These are phyloP conservation scores for Archips xylosteana DNA, from an alignment of 2,888 invertebrate genomes.

Conservation along the genomic window DNA sequence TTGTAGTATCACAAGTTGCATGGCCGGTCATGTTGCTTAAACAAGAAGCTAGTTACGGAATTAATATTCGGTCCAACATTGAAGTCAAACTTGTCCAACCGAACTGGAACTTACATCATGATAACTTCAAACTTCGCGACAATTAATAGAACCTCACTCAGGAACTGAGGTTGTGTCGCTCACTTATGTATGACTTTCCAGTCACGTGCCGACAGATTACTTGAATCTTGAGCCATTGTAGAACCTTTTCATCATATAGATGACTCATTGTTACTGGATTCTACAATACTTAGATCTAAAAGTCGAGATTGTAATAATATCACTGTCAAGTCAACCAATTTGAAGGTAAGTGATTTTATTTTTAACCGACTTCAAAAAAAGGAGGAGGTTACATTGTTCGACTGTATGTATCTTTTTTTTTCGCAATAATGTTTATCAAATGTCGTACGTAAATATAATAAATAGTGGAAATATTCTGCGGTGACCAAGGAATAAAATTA, in stretches of 20 bases:
- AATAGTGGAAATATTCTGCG: too few species aligned
- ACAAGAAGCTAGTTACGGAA: not conserved
- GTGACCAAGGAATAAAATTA: too few species aligned
- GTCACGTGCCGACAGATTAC: not conserved
- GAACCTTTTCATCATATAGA: not conserved
- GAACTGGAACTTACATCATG: constrained; percentile 10
- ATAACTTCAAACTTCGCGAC: constrained; percentile 11
- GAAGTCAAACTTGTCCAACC: constrained; percentile 16
- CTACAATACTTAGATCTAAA: too few species aligned
- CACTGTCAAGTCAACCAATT: too few species aligned
- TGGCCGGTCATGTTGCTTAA: not conserved
- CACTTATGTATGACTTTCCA: constrained; percentile 6
- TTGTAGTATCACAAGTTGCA: not conserved
- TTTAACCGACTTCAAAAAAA: too few species aligned
- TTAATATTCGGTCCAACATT: not conserved
- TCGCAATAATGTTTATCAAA: too few species aligned
- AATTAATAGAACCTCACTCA: not conserved
- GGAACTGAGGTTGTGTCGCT: not conserved
- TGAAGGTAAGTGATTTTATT: too few species aligned
- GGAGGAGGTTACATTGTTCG: too few species aligned
- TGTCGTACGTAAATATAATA: too few species aligned
- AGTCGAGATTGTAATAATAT: too few species aligned
- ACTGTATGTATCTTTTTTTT: too few species aligned
- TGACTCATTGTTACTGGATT: too few species aligned
- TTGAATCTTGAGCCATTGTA: not conserved